Base-by-base conservation (phyloP, 2,797 vertebrate genomes). In the Phyllotis vaccarum region DNA sequence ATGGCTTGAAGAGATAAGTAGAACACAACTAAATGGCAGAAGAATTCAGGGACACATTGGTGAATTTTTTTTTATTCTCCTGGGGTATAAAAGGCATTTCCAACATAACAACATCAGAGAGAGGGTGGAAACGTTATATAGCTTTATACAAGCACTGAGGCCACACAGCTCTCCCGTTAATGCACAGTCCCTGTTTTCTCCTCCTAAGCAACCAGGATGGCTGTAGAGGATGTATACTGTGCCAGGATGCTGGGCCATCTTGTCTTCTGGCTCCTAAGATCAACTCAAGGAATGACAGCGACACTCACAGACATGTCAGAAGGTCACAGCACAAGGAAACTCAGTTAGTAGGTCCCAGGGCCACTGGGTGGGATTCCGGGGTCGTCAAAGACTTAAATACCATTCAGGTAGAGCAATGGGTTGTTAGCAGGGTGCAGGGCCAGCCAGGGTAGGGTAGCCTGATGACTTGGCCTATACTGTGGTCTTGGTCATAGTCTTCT, bases 271-370 rank as follows among this genome's bases (percentile, higher is more conserved):
- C 70, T 40, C 54, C 86, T 43, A 34, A 34, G 86, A 70, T 60
- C 54, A n/a, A 24, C 3, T 52, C 11, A 11, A 27, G 29, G 74
- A 14, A 62, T 1, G 52, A 21, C n/a, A 21, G 1, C 16, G 13
- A 3, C 29, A 0, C 1, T 74, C 31, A 0, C 1, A 22, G 49
- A 75, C 3, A 34, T 0, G 6, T 34, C 14, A 22, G 52, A 40
- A 5, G 2, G 37, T 76, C 31, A 24, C 56, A 76, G 56, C 40
- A 46, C 31, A 46, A 46, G 58, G 29, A 24, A 75, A 75, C 54
- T 31, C 31, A 5, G 22, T 17, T 13, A n/a, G 52, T 60, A 46
- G 46, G 49, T 86, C 6, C 49, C 64, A n/a, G 86, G 70, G 22
- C 37, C 13, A 24, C 37, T 31, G n/a, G 21, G 11, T 29, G 40